Evolutionary conservation across 2,113 vertebrate genomes (phyloP).

Genomic region (Pollachius pollachius): DNA sequence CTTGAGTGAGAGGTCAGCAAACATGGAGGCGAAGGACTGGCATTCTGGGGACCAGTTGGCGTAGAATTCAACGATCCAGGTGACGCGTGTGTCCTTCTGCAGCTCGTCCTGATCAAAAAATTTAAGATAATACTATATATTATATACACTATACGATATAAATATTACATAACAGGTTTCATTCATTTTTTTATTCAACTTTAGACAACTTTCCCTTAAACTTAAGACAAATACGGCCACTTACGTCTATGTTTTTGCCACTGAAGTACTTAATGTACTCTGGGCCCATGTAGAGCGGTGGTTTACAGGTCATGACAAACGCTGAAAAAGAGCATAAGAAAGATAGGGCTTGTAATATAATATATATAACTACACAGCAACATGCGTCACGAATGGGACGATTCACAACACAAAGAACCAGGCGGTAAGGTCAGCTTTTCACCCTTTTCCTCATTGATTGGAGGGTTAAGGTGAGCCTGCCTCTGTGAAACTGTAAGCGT

Average conservation of each 20-base stretch:
- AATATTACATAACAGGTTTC: neutral
- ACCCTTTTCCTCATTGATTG: too few relatives aligned
- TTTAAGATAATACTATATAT: too few relatives aligned
- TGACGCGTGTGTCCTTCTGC: constrained; percentile 80
- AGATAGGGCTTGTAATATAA: too few relatives aligned
- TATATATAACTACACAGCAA: too few relatives aligned
- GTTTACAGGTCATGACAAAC: constrained; percentile 94
- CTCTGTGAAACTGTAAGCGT: too few relatives aligned
- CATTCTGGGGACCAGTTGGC: constrained; percentile 96
- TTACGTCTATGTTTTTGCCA: constrained; percentile 92
- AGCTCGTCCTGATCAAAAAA: constrained; percentile 82
- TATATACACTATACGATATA: too few relatives aligned
- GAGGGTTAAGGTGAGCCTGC: too few relatives aligned
- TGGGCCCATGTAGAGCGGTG: constrained; percentile 91
- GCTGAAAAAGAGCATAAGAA: constrained; percentile 61
- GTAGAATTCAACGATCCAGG: constrained; percentile 94
- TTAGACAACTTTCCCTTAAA: neutral
- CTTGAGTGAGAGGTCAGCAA: constrained; percentile 91
- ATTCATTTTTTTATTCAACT: neutral
- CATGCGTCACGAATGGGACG: too few relatives aligned
- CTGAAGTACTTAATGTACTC: constrained; percentile 97
- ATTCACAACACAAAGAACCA: too few relatives aligned
- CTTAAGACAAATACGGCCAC: constrained; percentile 27
- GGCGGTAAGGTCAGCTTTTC: too few relatives aligned
- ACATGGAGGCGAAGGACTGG: constrained; percentile 91